Percentiles rank a stretch among this genome's conserved stretches.
These are phyloP conservation scores for Clostera curtula DNA, from an alignment of 2,888 invertebrate genomes.

Conservation along the genomic window DNA sequence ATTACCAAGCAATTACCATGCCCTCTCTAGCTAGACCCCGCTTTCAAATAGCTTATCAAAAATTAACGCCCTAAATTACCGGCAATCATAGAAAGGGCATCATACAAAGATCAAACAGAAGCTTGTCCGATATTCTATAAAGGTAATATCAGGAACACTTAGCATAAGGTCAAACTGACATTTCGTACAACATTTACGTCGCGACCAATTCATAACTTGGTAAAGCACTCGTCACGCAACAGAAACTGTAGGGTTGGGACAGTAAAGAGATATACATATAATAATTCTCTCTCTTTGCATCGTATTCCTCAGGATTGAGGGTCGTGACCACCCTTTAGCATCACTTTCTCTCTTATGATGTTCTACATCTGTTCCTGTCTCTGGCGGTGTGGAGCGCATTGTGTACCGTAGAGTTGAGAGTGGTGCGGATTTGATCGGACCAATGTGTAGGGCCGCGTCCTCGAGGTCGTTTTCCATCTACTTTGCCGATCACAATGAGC, in stretches of 20 bases:
- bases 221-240: conserved; percentile 48
- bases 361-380: too few relatives aligned
- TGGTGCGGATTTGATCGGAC: too few relatives aligned
- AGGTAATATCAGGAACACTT: conserved; percentile 49
- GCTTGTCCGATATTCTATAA: conserved; percentile 51
- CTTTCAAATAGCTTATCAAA: conserved; percentile 18
- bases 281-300: too few relatives aligned
- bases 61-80: conserved; percentile 44
- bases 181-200: conserved; percentile 62
- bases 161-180: conserved; percentile 73
- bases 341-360: too few relatives aligned
- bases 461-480: too few relatives aligned
- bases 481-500: too few relatives aligned
- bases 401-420: too few relatives aligned
- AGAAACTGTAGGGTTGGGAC: conserved; percentile 31
- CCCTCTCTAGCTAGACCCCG: background rate
- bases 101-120: conserved; percentile 58
- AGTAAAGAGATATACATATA: background rate
- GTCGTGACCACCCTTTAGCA: too few relatives aligned
- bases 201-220: conserved; percentile 42
- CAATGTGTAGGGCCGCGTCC: too few relatives aligned
- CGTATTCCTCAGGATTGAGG: too few relatives aligned
- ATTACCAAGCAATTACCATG: background rate
- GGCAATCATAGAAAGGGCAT: conserved; percentile 57
- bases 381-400: too few relatives aligned